Percentiles rank a stretch among this genome's conserved stretches.
These are phyloP conservation scores for Melozone crissalis DNA, from an alignment of 2,113 vertebrate species.

Conservation along the genomic window DNA sequence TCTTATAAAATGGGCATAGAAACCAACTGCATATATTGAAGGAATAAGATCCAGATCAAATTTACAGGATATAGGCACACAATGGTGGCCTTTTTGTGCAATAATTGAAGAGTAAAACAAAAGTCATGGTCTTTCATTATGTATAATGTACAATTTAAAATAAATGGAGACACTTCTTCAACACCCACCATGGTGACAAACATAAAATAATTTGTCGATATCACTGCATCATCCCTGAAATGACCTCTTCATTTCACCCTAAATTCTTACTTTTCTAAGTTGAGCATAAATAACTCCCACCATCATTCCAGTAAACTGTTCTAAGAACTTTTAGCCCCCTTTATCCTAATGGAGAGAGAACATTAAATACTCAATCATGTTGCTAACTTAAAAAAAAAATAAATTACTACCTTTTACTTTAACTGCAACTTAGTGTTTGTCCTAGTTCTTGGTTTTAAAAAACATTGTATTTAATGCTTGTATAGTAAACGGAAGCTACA, in stretches of 20 bases:
- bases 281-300: neutral
- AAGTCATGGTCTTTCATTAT: slow-evolving; percentile 43
- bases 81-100: slow-evolving; percentile 13
- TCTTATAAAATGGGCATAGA: slow-evolving; percentile 46
- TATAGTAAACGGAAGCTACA: neutral
- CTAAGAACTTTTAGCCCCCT: neutral
- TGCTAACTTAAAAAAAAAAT: neutral
- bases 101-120: slow-evolving; percentile 55
- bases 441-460: neutral
- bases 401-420: neutral
- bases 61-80: slow-evolving; percentile 20
- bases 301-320: neutral
- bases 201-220: neutral
- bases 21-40: slow-evolving; percentile 47
- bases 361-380: neutral
- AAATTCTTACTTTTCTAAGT: neutral
- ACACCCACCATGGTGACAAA: neutral
- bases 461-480: neutral
- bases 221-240: neutral
- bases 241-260: neutral
- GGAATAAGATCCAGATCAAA: slow-evolving; percentile 52
- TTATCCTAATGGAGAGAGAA: neutral
- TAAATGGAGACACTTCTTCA: slow-evolving; percentile 19
- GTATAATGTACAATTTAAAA: slow-evolving; percentile 22
- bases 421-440: neutral